These are phyloP conservation scores for Neolamprologus longior DNA, from an alignment of 2,113 vertebrate genomes.

Conservation along the genomic window DNA sequence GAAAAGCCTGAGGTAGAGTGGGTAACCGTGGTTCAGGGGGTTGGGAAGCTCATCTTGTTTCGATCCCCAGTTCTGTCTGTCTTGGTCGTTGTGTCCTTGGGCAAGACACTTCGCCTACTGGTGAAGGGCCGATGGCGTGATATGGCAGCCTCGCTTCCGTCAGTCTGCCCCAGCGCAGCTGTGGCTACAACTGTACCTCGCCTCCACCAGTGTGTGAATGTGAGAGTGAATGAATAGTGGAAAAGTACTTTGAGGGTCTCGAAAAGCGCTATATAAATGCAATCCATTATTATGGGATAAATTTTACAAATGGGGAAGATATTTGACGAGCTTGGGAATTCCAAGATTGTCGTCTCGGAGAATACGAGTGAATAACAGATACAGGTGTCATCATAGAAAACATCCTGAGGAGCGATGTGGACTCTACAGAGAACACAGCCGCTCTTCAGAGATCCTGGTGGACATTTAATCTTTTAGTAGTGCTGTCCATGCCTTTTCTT, in stretches of 20 bases:
- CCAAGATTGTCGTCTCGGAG: not conserved
- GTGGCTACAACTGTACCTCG: not conserved
- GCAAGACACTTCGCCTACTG: not conserved
- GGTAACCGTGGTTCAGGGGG: not conserved
- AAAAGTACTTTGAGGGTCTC: not conserved
- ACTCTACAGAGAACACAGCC: not conserved
- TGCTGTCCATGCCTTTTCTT: fast-evolving
- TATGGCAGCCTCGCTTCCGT: not conserved
- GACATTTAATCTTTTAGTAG: not conserved
- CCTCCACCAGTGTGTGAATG: not conserved
- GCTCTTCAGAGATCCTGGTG: not conserved
- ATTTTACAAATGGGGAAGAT: not conserved
- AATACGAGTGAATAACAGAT: not conserved
- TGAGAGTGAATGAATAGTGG: not conserved
- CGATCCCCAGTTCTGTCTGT: not conserved
- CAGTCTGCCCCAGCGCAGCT: not conserved
- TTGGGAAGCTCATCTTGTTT: not conserved
- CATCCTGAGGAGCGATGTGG: not conserved
- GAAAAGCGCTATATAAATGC: not conserved
- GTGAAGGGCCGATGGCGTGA: not conserved
- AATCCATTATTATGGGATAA: not conserved
- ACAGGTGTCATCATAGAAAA: not conserved
- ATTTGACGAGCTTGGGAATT: not conserved
- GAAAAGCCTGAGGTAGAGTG: fast-evolving
- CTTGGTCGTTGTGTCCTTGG: not conserved